Percentiles rank a stretch among this genome's conserved stretches.
Conservation (phyloP, 1,140 invertebrate genomes). For the Sitodiplosis mosellana region DNA sequence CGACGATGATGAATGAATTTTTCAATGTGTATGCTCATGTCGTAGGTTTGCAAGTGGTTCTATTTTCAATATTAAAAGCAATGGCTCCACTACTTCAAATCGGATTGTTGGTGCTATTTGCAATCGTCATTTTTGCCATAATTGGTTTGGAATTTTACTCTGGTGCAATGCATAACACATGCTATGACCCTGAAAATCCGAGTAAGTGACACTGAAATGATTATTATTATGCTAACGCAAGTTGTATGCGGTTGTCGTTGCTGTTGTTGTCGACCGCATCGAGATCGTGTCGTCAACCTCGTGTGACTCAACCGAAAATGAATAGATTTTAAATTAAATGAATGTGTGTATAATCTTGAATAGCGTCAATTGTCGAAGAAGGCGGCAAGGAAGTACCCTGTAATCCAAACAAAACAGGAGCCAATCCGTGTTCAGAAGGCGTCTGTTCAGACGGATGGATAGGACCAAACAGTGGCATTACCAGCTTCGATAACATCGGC, state of each 20-base stretch:
- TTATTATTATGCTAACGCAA: not conserved
- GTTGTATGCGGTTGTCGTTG: no score
- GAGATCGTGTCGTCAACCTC: not conserved
- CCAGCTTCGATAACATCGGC: constrained; percentile 99
- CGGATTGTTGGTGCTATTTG: constrained; percentile 96
- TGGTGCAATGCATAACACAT: constrained; percentile 96
- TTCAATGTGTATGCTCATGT: not conserved
- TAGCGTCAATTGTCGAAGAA: constrained; percentile 73
- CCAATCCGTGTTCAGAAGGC: constrained; percentile 59
- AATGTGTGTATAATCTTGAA: not conserved
- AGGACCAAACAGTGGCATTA: constrained; percentile 97
- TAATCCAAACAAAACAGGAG: constrained; percentile 54
- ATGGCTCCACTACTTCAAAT: constrained; percentile 99
- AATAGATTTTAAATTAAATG: not conserved
- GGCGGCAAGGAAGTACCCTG: constrained; percentile 74
- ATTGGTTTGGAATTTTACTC: constrained; percentile 99
- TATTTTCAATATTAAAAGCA: constrained; percentile 99
- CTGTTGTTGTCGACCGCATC: no score
- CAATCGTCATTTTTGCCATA: constrained; percentile 99
- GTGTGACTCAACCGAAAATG: constrained; percentile 26
- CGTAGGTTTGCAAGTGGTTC: constrained; percentile 97
- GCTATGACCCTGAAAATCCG: constrained; percentile 58
- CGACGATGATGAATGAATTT: not conserved
- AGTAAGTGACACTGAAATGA: constrained; percentile 60
- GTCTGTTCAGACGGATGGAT: constrained; percentile 82